Evolutionary conservation across 2,113 vertebrate species (phyloP).

Genomic region (Chionis minor): DNA sequence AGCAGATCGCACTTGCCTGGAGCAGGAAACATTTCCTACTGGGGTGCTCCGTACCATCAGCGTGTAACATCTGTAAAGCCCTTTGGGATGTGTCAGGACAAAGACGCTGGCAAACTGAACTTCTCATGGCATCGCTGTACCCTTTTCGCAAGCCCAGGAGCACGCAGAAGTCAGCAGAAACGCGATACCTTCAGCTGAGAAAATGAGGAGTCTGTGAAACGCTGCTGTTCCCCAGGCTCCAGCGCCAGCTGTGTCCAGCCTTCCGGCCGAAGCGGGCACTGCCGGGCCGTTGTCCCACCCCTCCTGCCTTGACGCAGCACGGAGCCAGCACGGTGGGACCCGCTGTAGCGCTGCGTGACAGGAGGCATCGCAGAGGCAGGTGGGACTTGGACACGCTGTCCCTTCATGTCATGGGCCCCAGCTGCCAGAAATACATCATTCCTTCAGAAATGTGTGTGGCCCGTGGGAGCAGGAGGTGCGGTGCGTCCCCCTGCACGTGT

Average conservation of each 20-base stretch:
- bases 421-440: not conserved
- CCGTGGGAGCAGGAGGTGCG: accelerated
- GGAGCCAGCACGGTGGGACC: not conserved
- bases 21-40: constrained; percentile 30
- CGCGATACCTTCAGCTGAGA: not conserved
- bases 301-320: not conserved
- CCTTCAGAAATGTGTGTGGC: not conserved
- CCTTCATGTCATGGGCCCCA: not conserved
- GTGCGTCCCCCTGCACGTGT: not conserved
- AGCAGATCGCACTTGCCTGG: not conserved
- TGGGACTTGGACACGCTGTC: not conserved
- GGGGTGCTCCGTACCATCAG: not conserved
- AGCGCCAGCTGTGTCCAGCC: constrained; percentile 2
- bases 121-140: not conserved
- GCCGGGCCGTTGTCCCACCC: not conserved
- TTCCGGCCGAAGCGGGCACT: not conserved
- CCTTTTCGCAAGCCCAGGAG: not conserved
- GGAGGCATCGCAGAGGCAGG: not conserved
- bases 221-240: not conserved
- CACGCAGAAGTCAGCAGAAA: not conserved
- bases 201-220: not conserved
- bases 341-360: not conserved
- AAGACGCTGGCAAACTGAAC: not conserved
- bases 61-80: not conserved
- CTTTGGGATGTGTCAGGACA: not conserved